A percentile compares a stretch with the other conserved stretches of the same genome.
These are phyloP conservation scores for Gymnocheta viridis DNA, from an alignment of 2,888 invertebrate genomes.

Conservation along the genomic window DNA sequence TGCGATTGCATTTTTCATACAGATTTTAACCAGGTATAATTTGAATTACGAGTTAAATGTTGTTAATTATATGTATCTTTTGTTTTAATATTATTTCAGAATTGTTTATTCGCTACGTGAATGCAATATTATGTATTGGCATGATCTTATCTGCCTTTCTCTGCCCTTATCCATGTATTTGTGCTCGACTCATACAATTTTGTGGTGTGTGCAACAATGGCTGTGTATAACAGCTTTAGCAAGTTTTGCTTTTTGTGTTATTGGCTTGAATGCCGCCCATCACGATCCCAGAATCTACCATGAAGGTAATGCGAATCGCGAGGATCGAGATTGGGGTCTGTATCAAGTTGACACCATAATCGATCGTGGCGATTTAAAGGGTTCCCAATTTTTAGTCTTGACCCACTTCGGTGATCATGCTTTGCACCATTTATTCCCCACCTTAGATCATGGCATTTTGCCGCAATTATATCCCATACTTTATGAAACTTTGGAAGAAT, in stretches of 20 bases:
- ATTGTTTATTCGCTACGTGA: constrained; percentile 75
- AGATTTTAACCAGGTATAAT: constrained; percentile 77
- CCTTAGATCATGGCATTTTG: constrained; percentile 89
- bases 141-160: constrained; percentile 81
- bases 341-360: constrained; percentile 89
- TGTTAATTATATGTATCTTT: too few species aligned
- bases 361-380: constrained; percentile 87
- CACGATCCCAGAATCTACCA: constrained; percentile 91
- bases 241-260: constrained; percentile 85
- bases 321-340: constrained; percentile 88
- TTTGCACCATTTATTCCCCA: constrained; percentile 91
- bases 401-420: constrained; percentile 90
- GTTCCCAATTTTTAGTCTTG: constrained; percentile 86
- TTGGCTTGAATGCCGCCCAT: constrained; percentile 89
- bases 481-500: constrained; percentile 80
- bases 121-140: constrained; percentile 78
- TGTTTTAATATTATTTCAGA: constrained; percentile 72
- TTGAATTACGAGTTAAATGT: background rate
- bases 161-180: constrained; percentile 82
- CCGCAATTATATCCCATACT: constrained; percentile 85
- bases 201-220: constrained; percentile 82
- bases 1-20: constrained; percentile 75
- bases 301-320: constrained; percentile 86
- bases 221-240: constrained; percentile 83
- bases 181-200: constrained; percentile 76